These are phyloP conservation scores for Zeus faber DNA, from an alignment of 2,113 vertebrate genomes.

Conservation along the genomic window DNA sequence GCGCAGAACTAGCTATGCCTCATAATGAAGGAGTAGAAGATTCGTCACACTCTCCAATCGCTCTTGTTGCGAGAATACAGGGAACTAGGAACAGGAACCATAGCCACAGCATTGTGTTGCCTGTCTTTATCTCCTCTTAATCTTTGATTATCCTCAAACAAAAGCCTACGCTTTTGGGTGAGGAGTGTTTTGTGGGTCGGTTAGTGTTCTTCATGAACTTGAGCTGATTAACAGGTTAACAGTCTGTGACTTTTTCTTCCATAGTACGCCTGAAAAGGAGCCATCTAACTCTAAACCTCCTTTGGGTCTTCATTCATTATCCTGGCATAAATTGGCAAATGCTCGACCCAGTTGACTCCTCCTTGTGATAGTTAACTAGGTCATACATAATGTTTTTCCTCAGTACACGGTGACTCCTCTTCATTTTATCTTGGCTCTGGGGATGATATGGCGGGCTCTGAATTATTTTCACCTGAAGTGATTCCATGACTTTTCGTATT, in stretches of 20 bases:
- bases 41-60: too few relatives aligned
- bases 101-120: background rate
- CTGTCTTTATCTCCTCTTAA: constrained; percentile 3
- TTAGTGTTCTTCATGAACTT: constrained; percentile 5
- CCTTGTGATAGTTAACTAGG: constrained; percentile 9
- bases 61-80: too few relatives aligned
- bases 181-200: background rate
- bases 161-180: constrained; percentile 1
- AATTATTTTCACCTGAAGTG: constrained; percentile 3
- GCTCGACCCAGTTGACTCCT: constrained; percentile 11
- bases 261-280: constrained; percentile 24
- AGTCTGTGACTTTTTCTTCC: constrained; percentile 11
- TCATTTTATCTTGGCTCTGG: constrained; percentile 19
- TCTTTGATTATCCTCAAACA: constrained; percentile 17
- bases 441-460: constrained; percentile 21
- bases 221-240: background rate
- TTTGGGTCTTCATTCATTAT: constrained; percentile 16
- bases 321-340: constrained; percentile 10
- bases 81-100: too few relatives aligned
- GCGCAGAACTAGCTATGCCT: too few relatives aligned
- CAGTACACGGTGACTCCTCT: constrained; percentile 11
- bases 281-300: constrained; percentile 21
- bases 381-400: constrained; percentile 11
- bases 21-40: too few relatives aligned
- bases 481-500: constrained; percentile 11